phyloP scores from a whole-genome alignment of 2,113 vertebrate species.

The Sardina pilchardus region DNA sequence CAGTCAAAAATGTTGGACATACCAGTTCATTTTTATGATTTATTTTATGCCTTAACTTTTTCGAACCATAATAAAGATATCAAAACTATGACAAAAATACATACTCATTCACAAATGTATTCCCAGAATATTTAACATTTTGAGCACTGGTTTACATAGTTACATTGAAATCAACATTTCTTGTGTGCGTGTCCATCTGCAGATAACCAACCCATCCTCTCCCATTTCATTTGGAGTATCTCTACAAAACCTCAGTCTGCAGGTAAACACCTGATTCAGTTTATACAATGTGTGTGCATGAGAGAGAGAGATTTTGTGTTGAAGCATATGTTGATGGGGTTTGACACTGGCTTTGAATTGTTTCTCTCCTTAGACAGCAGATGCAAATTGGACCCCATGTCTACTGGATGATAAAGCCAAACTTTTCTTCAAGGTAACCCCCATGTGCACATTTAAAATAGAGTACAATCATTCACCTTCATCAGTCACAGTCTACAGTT shows the following conservation, averaged over 20 bases:
- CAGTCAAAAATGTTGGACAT: too few relatives aligned
- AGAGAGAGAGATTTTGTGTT: not conserved
- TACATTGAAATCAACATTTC: too few relatives aligned
- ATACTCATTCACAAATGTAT: too few relatives aligned
- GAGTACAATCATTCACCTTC: too few relatives aligned
- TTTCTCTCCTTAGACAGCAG: conserved; percentile 79
- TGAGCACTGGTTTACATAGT: not conserved
- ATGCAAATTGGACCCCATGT: conserved; percentile 90
- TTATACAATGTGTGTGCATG: not conserved
- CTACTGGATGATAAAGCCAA: conserved; percentile 89
- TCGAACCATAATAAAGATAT: too few relatives aligned
- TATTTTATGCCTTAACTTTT: too few relatives aligned
- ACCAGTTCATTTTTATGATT: too few relatives aligned
- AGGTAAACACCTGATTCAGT: conserved; percentile 73
- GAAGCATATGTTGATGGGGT: not conserved
- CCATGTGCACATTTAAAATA: not conserved
- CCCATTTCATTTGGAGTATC: conserved; percentile 94
- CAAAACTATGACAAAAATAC: too few relatives aligned
- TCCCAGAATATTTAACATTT: too few relatives aligned
- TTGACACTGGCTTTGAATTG: too few relatives aligned
- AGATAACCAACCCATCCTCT: conserved; percentile 88
- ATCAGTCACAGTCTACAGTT: too few relatives aligned
- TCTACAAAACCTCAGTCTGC: conserved; percentile 94
- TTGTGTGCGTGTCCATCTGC: conserved; percentile 42
- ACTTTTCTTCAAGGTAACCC: conserved; percentile 89